Conservation (phyloP, 2,888 invertebrate genomes). For the Himalopsyche kuldschensis region DNA sequence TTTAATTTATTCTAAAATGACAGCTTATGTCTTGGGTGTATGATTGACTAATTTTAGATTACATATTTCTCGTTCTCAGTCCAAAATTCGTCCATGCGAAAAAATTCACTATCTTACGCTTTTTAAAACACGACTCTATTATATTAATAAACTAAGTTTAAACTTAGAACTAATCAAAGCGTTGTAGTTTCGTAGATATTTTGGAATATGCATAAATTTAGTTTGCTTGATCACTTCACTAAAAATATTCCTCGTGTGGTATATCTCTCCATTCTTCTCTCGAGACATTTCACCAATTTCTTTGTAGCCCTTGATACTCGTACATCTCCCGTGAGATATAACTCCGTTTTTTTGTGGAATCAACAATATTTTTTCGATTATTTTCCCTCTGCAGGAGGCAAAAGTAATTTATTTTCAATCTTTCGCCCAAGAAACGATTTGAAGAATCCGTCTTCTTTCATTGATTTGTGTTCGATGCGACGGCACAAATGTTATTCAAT, state of each 20-base stretch:
- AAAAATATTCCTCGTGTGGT: not conserved
- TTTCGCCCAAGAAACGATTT: slow-evolving; percentile 18
- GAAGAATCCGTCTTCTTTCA: slow-evolving; percentile 16
- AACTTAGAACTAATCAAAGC: no score
- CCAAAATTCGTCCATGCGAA: no score
- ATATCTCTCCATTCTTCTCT: not conserved
- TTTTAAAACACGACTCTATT: no score
- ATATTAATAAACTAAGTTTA: no score
- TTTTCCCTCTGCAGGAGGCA: slow-evolving; percentile 19
- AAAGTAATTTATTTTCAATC: slow-evolving; percentile 33
- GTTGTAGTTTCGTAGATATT: not conserved
- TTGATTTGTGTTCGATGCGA: slow-evolving; percentile 6
- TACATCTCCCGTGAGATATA: slow-evolving; percentile 27
- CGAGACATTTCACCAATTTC: slow-evolving; percentile 23
- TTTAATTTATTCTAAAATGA: no score
- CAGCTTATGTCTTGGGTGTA: no score
- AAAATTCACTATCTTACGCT: no score
- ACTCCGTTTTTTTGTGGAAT: slow-evolving; percentile 15
- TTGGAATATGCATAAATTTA: not conserved
- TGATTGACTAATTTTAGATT: no score
- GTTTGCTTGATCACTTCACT: not conserved
- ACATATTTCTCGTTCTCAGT: no score
- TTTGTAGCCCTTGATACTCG: slow-evolving; percentile 5
- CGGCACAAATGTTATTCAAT: not conserved
- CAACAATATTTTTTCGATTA: slow-evolving; percentile 37